phyloP scores from a whole-genome alignment of 2,113 vertebrate species.

The Nanorana parkeri region DNA sequence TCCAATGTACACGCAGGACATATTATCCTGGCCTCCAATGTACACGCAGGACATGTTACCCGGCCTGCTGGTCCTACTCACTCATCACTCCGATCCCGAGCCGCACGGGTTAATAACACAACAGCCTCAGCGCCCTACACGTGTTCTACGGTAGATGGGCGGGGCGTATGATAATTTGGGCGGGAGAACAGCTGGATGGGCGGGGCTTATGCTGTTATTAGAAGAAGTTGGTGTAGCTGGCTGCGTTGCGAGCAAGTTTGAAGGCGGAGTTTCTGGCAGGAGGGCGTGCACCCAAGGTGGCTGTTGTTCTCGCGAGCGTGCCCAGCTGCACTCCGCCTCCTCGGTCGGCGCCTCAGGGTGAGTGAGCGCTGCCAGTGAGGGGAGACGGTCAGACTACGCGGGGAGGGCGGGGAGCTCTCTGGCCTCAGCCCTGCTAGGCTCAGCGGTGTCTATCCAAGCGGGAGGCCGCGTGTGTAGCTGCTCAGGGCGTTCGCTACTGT shows the following conservation, averaged over 20 bases:
- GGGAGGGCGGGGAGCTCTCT: constrained; percentile 13
- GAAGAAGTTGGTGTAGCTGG: neutral
- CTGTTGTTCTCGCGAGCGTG: constrained; percentile 39
- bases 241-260: neutral
- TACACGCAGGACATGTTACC: too few species aligned
- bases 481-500: constrained; percentile 39
- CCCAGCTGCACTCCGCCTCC: constrained; percentile 52
- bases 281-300: constrained; percentile 55
- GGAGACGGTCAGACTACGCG: neutral
- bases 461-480: neutral
- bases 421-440: constrained; percentile 31
- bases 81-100: too few species aligned
- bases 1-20: too few species aligned
- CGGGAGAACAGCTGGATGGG: neutral
- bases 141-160: neutral
- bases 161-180: neutral
- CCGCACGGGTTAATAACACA: constrained; percentile 32
- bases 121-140: neutral
- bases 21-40: too few species aligned
- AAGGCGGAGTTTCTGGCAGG: constrained; percentile 56
- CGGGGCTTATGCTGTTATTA: constrained; percentile 46
- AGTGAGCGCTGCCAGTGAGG: neutral
- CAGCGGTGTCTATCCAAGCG: neutral
- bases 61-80: too few species aligned
- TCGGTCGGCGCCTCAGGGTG: constrained; percentile 37